Conservation (phyloP, 2,113 vertebrate genomes). For the Onychorhynchus coronatus region DNA sequence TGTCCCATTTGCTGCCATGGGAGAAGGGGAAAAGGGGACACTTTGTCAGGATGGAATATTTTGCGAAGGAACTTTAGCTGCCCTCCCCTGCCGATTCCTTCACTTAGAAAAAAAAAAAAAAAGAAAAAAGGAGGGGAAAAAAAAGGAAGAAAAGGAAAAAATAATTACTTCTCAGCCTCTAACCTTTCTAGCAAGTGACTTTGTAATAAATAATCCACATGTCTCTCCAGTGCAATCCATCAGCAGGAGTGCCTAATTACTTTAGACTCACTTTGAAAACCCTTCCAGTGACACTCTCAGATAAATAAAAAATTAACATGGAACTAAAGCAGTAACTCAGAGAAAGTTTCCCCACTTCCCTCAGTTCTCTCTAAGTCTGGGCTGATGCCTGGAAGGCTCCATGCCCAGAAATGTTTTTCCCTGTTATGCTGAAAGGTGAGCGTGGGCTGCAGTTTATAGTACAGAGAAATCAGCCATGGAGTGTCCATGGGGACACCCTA, state of each 20-base stretch:
- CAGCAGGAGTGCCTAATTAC: slow-evolving; percentile 79
- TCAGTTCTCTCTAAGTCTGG: not conserved
- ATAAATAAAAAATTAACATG: slow-evolving; percentile 80
- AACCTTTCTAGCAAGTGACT: slow-evolving; percentile 82
- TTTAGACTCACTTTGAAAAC: slow-evolving; percentile 77
- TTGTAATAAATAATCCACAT: slow-evolving; percentile 80
- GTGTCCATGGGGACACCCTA: not conserved
- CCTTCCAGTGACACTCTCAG: slow-evolving; percentile 72
- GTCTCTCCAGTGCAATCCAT: slow-evolving; percentile 77
- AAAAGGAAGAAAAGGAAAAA: slow-evolving; percentile 58
- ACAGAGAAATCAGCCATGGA: not conserved
- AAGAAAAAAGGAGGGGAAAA: slow-evolving; percentile 61
- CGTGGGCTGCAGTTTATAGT: not conserved
- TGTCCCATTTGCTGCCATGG: not conserved
- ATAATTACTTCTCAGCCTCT: slow-evolving; percentile 83
- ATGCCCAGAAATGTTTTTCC: not conserved
- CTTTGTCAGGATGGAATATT: not conserved
- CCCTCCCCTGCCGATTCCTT: slow-evolving; percentile 40
- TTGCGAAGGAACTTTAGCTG: slow-evolving; percentile 28
- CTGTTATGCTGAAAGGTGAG: not conserved
- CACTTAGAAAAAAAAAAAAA: not conserved
- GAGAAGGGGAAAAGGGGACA: not conserved
- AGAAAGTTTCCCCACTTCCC: not conserved
- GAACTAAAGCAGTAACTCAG: slow-evolving; percentile 15
- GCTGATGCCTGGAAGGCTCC: not conserved